Base-by-base conservation (phyloP, 2,113 vertebrate species). In the Kryptolebias marmoratus region DNA sequence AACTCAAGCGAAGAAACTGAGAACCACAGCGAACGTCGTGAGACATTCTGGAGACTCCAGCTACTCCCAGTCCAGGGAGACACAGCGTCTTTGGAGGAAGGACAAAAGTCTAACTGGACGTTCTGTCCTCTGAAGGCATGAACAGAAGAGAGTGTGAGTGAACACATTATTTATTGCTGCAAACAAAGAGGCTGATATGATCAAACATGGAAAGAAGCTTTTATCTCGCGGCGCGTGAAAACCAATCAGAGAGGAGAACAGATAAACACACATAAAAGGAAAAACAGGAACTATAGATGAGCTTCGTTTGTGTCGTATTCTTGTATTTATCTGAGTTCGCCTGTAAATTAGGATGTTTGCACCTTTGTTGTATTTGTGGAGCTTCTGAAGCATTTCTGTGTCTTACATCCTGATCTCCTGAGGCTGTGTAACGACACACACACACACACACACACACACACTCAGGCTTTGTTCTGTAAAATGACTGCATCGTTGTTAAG, bases 401-500 rank as follows among this genome's bases (percentile, higher is more conserved):
- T 83, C 80, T 73, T 81, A 83, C 78, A 78, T 83, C 75, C 69
- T 49, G 62, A 80, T 80, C 61, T 88, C 47, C 3, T 8, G 49
- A 52, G 18, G 49, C 18, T 8, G 12, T 48, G 44, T 45, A 45
- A 14, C 12, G 2, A n/a, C 53, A 62, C 65, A 68, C 71, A 64
- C 61, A 42, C 64, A 71, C 73, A 61, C 42, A 71, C 70, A 71
- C 71, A 82, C 79, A 50, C 62, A 73, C 65, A 72, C 60, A 59
- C 69, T 62, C 45, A 60, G 36, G 8, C 73, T 85, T 83, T 83
- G 71, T 75, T 84, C 73, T 75, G 64, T 3, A 45, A 75, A 65
- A 68, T 30, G 55, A 66, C 31, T 52, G 57, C 52, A 7, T 61
- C 68, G n/a, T 67, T 71, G 83, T 71, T 50, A 32, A 32, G 63